Percentiles rank a stretch among this genome's conserved stretches.
Conservation (phyloP, 2,888 invertebrate genomes). For the Latrodectus hesperus region DNA sequence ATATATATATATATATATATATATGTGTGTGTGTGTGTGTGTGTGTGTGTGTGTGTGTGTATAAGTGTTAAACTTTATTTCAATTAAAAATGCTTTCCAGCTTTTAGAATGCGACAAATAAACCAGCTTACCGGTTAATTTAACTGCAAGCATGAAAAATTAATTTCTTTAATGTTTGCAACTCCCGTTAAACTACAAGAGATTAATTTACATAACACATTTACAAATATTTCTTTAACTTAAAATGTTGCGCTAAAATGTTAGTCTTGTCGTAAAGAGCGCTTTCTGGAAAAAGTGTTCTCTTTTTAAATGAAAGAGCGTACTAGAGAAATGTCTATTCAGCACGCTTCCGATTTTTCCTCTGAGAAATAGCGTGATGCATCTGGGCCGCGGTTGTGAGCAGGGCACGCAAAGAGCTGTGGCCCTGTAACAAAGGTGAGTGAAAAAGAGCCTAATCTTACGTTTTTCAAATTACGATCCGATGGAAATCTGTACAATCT, state of each 20-base stretch:
- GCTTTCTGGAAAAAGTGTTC: slow-evolving; percentile 2
- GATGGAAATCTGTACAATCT: slow-evolving; percentile 37
- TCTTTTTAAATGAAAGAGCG: slow-evolving; percentile 5
- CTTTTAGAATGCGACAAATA: no score
- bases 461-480: slow-evolving; percentile 61
- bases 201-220: no score
- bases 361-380: slow-evolving; percentile 26
- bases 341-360: slow-evolving; percentile 28
- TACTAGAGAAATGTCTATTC: slow-evolving; percentile 33
- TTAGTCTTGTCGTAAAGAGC: not conserved
- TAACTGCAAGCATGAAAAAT: no score
- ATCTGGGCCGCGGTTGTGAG: not conserved
- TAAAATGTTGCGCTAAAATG: no score
- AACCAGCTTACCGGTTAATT: not conserved
- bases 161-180: no score
- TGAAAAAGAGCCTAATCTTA: slow-evolving; percentile 56
- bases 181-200: no score
- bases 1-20: not conserved
- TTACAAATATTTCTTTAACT: no score
- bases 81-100: no score
- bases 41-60: no score
- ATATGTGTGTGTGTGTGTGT: not conserved
- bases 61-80: no score
- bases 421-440: slow-evolving; percentile 26
- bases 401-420: no score